phyloP scores from a whole-genome alignment of 1,140 invertebrate species.

The Drosophila navojoa region DNA sequence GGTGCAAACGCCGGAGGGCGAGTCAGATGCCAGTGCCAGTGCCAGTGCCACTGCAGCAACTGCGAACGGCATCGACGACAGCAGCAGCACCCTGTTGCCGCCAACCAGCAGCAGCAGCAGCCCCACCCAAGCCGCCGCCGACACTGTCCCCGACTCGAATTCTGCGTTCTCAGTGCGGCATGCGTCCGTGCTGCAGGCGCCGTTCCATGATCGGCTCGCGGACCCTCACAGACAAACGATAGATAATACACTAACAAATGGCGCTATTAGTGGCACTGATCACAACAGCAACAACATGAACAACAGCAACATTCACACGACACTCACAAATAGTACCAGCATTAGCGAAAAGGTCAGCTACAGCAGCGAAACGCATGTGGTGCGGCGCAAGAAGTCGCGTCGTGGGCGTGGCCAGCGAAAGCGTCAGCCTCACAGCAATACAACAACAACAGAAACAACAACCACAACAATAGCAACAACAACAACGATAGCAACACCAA shows the following conservation, averaged over 20 bases:
- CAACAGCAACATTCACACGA: conserved; percentile 14
- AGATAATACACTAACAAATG: conserved; percentile 8
- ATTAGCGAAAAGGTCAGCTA: conserved; percentile 63
- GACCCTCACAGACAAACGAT: conserved; percentile 5
- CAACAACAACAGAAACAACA: conserved; percentile 31
- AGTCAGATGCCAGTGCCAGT: conserved; percentile 10
- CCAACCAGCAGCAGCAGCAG: neutral
- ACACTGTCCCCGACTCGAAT: conserved; percentile 60
- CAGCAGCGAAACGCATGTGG: conserved; percentile 69
- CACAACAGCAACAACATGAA: conserved; percentile 26
- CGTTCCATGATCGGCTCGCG: conserved; percentile 22
- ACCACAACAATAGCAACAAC: conserved; percentile 22
- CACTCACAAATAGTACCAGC: conserved; percentile 37
- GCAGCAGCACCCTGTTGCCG: conserved; percentile 16
- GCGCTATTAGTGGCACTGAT: conserved; percentile 14
- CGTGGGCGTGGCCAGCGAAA: conserved; percentile 56
- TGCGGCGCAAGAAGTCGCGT: conserved; percentile 67
- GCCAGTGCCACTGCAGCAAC: neutral
- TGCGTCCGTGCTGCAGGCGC: conserved; percentile 61
- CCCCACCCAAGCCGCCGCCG: conserved; percentile 23
- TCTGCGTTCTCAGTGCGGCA: conserved; percentile 66
- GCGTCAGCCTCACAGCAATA: conserved; percentile 38
- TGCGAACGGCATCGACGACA: conserved; percentile 3
- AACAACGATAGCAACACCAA: conserved; percentile 14
- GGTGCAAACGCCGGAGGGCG: conserved; percentile 59